Evolutionary conservation across 1,140 invertebrate genomes (phyloP).

Genomic region (Neotoxoptera formosana): DNA sequence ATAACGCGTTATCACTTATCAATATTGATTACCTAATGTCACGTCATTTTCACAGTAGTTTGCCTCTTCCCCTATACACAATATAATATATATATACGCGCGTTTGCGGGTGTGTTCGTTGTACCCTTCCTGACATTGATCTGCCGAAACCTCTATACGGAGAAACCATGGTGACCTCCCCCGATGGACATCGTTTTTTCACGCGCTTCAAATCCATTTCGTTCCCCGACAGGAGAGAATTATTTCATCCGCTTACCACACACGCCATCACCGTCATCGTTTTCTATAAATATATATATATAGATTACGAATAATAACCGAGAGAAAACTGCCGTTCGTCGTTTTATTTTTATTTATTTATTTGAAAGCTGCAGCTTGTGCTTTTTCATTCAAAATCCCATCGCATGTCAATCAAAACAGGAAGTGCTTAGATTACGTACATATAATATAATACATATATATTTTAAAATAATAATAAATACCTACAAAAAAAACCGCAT

Average conservation of each 20-base stretch:
- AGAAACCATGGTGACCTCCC: slow-evolving; percentile 31
- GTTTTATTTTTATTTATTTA: neutral
- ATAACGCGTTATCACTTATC: slow-evolving; percentile 53
- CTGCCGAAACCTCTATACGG: neutral
- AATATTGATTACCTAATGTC: slow-evolving; percentile 51
- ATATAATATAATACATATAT: neutral
- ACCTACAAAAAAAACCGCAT: neutral
- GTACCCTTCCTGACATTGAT: neutral
- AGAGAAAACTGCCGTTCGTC: neutral
- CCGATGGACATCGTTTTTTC: slow-evolving; percentile 34
- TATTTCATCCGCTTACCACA: neutral
- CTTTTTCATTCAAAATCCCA: neutral
- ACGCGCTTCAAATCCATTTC: neutral
- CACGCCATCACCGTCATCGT: neutral
- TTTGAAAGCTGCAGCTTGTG: neutral
- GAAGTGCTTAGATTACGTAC: neutral
- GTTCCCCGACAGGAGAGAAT: neutral
- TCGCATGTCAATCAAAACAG: neutral
- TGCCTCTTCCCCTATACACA: neutral
- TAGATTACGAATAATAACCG: neutral
- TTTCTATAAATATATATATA: neutral
- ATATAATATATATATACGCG: neutral
- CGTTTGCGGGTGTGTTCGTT: no score
- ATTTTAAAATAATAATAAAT: neutral
- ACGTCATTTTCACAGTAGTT: slow-evolving; percentile 46